A percentile compares a stretch with the other conserved stretches of the same genome.
Conservation (phyloP, 2,888 invertebrate genomes). For the Drosophila conformis region DNA sequence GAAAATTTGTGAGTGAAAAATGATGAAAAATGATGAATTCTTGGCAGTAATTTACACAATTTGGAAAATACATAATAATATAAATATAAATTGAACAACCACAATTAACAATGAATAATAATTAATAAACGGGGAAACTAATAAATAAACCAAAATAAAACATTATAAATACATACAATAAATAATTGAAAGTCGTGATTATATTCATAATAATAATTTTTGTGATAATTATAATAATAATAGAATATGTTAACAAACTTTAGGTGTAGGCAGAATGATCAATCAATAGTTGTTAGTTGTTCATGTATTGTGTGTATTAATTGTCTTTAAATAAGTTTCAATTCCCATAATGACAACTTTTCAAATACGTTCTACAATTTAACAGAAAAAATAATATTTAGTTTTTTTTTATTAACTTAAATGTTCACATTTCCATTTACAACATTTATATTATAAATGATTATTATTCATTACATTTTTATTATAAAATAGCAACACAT, state of each 20-base stretch:
- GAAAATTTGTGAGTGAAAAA: no score
- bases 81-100: neutral
- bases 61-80: neutral
- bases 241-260: no score
- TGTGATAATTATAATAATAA: no score
- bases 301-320: no score
- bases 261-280: no score
- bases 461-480: neutral
- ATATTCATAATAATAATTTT: neutral
- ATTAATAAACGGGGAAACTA: neutral
- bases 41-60: neutral
- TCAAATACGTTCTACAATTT: neutral
- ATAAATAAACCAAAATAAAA: neutral
- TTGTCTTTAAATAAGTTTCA: no score
- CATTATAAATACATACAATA: neutral
- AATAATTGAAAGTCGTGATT: neutral
- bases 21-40: rapidly evolving
- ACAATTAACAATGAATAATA: neutral
- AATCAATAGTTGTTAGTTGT: no score
- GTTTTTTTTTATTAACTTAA: neutral
- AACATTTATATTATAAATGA: neutral
- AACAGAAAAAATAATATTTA: neutral
- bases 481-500: no score
- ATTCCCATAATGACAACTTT: no score
- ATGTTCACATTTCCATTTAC: no score